Base-by-base conservation (phyloP, 2,888 invertebrate genomes). In the Callosobruchus maculatus region DNA sequence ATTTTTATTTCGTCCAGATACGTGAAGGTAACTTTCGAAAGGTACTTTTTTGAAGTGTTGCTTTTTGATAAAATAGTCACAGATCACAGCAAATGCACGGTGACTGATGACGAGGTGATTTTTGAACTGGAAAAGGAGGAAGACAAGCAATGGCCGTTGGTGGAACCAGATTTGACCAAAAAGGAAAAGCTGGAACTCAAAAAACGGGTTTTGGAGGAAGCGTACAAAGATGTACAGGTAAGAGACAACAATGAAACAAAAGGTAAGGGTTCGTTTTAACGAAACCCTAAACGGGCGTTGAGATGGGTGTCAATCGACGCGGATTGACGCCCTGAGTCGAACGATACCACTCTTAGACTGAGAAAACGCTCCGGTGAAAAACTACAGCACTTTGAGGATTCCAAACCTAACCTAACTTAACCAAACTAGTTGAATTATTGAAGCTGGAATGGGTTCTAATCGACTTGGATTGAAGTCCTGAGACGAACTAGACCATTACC, bases 21-120 rank as follows among this genome's bases (percentile, higher is more conserved):
- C 83, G 85, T 95, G 13, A 95, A 95, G 88, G 92, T 92, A 0
- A 91, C 92, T 81, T 94, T 90, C 82, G 90, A 90, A 26, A 93
- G 94, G 4, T 94, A 91, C 83, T 88, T 95, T 74, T 93, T 95
- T 82, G 96, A 96, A 88, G 88, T 91, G 68, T 92, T 94, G 83
- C 87, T 94, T n/a, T 86, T 89, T 77, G 87, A 90, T 73, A 86
- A 90, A 9, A 90, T 95, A 0, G 87, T 92, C 80, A 91, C 90
- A 73, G 87, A 88, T 21, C 88, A 88, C 78, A 93, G 94, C 82
- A 90, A 89, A 79, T 94, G 93, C 80, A 90, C 90, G 2, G 76
- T 83, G 72, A 89, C 91, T 68, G 89, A 92, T 70, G 89, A 90
- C 30, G 87, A 90, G 72, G 91, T 93, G 21, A 84, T 92, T 20